Base-by-base conservation (phyloP, 2,797 vertebrate genomes). In the Acanthis flammea region DNA sequence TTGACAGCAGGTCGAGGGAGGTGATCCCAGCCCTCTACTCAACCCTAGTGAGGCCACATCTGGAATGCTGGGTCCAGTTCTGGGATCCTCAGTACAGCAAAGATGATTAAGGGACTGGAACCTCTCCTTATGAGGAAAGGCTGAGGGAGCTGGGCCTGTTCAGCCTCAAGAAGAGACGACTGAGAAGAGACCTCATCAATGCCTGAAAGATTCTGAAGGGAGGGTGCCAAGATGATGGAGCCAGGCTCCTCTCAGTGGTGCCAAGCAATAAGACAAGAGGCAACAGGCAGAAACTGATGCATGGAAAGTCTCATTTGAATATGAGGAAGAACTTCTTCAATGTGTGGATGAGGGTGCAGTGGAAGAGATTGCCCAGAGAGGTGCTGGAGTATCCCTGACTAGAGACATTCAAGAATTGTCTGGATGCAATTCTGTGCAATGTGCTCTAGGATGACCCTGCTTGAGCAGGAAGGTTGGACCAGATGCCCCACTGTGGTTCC, bases 91-190 rank as follows among this genome's bases (percentile, higher is more conserved):
- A 58, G 37, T 22, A 35, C n/a, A 66, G 37, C 19, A 24, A 5
- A 67, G 33, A 41, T 14, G 16, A 39, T 61, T 14, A 47, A 30
- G 33, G 11, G 33, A 30, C 16, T 33, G 11, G 7, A 68, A 10
- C 1, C 5, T 53, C 10, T 41, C 30, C 47, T 53, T 33, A 22
- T 1, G 6, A 54, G 35, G 21, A 47, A 70, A 77, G 25, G 55
- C 33, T 48, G 48, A 70, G 4, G 30, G 2, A 77, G 41, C 18
- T 61, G 48, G 30, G 25, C 14, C 30, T 77, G 30, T 70, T 77
- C 48, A 68, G 47, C 25, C 17, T 54, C 0, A 0, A 47, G 21
- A 61, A 47, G 21, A 2, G 19, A 54, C 0, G 0, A 54, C 47
- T 41, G 33, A 76, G 25, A 76, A 14, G 25, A 12, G 30, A 62